Evolutionary conservation across 2,888 invertebrate genomes (phyloP).

Genomic region (Ophion obscuratus): DNA sequence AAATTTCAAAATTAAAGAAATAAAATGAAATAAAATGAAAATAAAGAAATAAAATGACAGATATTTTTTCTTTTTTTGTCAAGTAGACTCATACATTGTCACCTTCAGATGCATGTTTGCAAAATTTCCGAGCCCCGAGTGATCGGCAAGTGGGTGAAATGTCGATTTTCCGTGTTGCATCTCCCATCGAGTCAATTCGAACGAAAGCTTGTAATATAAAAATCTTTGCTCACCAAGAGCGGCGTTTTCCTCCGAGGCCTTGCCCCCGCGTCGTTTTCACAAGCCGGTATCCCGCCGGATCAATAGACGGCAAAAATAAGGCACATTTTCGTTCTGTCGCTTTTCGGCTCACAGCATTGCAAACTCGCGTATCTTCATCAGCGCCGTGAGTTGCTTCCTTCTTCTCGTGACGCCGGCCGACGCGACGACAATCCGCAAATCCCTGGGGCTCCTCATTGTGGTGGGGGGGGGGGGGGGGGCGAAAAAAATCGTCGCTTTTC

Average conservation of each 20-base stretch:
- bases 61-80: no score
- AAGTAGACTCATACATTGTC: no score
- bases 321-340: slow-evolving; percentile 73
- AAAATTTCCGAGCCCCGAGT: no score
- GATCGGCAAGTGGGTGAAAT: no score
- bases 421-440: not conserved
- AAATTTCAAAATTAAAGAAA: no score
- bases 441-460: not conserved
- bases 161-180: no score
- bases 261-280: slow-evolving; percentile 14
- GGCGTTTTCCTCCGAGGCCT: slow-evolving; percentile 24
- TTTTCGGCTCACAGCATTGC: not conserved
- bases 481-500: not conserved
- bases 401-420: not conserved
- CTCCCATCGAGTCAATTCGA: no score
- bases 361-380: slow-evolving; percentile 52
- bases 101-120: no score
- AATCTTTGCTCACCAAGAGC: slow-evolving; percentile 29
- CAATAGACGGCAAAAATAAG: slow-evolving; percentile 78
- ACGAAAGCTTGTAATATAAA: not conserved
- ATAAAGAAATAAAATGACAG: no score
- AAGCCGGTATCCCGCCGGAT: slow-evolving; percentile 66
- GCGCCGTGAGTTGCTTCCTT: not conserved
- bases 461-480: not conserved
- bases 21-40: no score